Conservation (phyloP, 1,140 invertebrate genomes). For the Anagrus nilaparvatae region DNA sequence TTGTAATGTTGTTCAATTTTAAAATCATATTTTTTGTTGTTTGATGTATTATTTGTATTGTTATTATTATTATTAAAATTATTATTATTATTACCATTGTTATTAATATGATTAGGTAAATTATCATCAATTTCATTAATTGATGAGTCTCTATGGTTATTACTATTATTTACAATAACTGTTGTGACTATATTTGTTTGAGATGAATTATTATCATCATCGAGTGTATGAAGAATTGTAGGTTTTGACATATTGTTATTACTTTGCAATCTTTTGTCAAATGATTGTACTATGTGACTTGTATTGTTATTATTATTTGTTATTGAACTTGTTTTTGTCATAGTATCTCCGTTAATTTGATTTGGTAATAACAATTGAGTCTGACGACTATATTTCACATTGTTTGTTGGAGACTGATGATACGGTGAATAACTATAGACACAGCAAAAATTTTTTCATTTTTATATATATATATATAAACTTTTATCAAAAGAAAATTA, state of each 20-base stretch:
- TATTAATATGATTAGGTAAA: constrained; percentile 19
- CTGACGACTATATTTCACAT: constrained; percentile 23
- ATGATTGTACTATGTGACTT: constrained; percentile 12
- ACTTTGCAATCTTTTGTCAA: constrained; percentile 22
- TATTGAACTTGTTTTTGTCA: constrained; percentile 11
- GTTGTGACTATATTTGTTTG: constrained; percentile 29
- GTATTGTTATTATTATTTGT: background rate
- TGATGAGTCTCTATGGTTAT: constrained; percentile 18
- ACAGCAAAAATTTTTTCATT: too few species aligned
- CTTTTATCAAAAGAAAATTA: too few species aligned
- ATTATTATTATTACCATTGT: too few species aligned
- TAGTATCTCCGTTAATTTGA: constrained; percentile 22
- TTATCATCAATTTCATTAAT: constrained; percentile 20
- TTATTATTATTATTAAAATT: too few species aligned
- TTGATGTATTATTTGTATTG: constrained; percentile 14
- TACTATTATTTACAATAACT: constrained; percentile 26
- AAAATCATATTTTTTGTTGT: constrained; percentile 22
- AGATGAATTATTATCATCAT: constrained; percentile 21
- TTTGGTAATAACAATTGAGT: constrained; percentile 17
- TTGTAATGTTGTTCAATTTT: constrained; percentile 28
- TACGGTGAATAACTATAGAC: constrained; percentile 19
- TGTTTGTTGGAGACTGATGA: constrained; percentile 22
- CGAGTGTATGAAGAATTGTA: constrained; percentile 20
- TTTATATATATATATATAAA: too few species aligned
- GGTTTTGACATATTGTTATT: constrained; percentile 18